phyloP scores from a whole-genome alignment of 2,888 invertebrate genomes.

The Chaetoderma sp. region DNA sequence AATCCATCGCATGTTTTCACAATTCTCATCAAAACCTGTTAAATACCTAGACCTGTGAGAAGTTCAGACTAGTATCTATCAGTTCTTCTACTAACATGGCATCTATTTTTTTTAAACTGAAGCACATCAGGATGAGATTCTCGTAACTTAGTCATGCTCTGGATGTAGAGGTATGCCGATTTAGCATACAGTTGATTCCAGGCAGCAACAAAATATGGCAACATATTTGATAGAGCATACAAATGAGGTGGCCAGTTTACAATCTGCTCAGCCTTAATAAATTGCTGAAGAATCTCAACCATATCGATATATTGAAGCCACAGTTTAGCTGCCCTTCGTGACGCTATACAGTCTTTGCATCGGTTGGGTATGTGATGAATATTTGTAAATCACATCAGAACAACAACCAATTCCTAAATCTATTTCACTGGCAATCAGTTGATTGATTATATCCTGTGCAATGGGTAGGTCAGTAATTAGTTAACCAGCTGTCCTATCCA shows the following conservation, averaged over 20 bases:
- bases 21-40: constrained; percentile 46
- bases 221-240: constrained; percentile 33
- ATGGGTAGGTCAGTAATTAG: too few relatives aligned
- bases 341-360: not conserved
- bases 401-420: too few relatives aligned
- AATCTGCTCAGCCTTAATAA: constrained; percentile 41
- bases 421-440: too few relatives aligned
- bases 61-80: too few relatives aligned
- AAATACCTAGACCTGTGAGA: too few relatives aligned
- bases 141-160: constrained; percentile 27
- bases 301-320: constrained; percentile 44
- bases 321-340: constrained; percentile 26
- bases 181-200: constrained; percentile 58
- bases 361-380: too few relatives aligned
- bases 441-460: too few relatives aligned
- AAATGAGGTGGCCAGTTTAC: constrained; percentile 43
- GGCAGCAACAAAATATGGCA: constrained; percentile 44
- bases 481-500: too few relatives aligned
- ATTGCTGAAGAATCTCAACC: constrained; percentile 35
- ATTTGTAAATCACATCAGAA: too few relatives aligned
- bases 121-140: constrained; percentile 23
- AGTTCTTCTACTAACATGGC: constrained; percentile 24
- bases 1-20: constrained; percentile 41
- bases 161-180: constrained; percentile 33
- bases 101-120: constrained; percentile 13